Evolutionary conservation across 2,797 vertebrate genomes (phyloP).

Genomic region (Varecia variegata): DNA sequence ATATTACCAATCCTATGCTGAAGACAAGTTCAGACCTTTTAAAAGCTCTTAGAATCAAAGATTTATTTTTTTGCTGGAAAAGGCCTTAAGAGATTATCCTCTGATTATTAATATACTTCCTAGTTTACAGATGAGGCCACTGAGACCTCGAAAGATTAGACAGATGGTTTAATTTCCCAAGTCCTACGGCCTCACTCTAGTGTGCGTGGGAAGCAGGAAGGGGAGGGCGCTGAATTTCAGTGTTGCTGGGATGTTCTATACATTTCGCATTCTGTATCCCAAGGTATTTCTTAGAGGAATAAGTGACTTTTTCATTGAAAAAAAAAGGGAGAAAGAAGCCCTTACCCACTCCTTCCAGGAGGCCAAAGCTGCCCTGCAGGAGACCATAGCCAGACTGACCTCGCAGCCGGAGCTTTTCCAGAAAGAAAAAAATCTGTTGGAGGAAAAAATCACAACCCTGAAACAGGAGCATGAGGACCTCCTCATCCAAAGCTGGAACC

Average conservation of each 20-base stretch:
- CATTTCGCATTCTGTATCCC: neutral
- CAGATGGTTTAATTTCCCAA: neutral
- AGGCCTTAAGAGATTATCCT: neutral
- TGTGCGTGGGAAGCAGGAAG: neutral
- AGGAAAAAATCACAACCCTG: too few relatives aligned
- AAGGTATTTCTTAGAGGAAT: neutral
- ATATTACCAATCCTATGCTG: neutral
- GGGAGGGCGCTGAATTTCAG: neutral
- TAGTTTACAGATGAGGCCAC: neutral
- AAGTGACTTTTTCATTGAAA: neutral
- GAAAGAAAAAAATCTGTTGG: too few relatives aligned
- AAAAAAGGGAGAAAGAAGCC: conserved; percentile 78
- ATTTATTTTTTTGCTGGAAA: neutral
- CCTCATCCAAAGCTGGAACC: too few relatives aligned
- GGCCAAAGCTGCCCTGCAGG: conserved; percentile 85
- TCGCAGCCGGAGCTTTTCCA: too few relatives aligned
- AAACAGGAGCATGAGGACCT: too few relatives aligned
- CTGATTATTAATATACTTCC: neutral
- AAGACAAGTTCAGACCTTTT: conserved; percentile 13
- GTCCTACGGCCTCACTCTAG: neutral
- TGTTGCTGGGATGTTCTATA: neutral
- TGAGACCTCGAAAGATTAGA: neutral
- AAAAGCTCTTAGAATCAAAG: neutral
- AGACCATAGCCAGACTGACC: too few relatives aligned
- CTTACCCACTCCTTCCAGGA: conserved; percentile 82